Conservation (phyloP, 2,113 vertebrate genomes). For the Electrona antarctica region DNA sequence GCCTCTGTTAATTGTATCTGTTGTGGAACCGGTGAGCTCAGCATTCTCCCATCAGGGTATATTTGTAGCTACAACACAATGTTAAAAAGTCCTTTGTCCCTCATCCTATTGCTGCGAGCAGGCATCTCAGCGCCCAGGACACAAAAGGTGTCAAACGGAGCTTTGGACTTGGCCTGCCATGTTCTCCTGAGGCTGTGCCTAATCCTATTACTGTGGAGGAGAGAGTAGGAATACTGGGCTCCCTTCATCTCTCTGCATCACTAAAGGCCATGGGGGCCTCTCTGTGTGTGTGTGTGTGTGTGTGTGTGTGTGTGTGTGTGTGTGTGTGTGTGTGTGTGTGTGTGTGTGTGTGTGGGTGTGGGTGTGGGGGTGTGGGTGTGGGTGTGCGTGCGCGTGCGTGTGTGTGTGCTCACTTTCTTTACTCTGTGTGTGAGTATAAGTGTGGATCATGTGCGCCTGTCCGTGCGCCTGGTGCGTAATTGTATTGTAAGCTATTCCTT, state of each 20-base stretch:
- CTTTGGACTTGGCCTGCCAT: constrained; percentile 66
- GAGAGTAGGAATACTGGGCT: constrained; percentile 38
- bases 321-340: constrained; percentile 54
- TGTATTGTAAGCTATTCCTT: constrained; percentile 71
- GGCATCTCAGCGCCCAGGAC: constrained; percentile 54
- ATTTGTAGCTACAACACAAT: constrained; percentile 75
- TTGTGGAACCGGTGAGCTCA: constrained; percentile 38
- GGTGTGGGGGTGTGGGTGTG: constrained; percentile 48
- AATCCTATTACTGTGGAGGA: constrained; percentile 77
- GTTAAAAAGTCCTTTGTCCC: constrained; percentile 73
- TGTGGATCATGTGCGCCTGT: constrained; percentile 44
- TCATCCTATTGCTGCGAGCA: constrained; percentile 62
- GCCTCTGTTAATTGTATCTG: constrained; percentile 33
- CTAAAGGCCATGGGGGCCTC: constrained; percentile 53
- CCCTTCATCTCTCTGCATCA: constrained; percentile 49
- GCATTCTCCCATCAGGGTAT: constrained; percentile 64
- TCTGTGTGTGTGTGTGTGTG: constrained; percentile 45
- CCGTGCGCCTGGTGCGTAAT: constrained; percentile 58
- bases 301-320: constrained; percentile 26
- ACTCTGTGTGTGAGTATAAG: constrained; percentile 23
- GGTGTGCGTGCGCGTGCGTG: constrained; percentile 47
- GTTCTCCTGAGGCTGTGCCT: constrained; percentile 63
- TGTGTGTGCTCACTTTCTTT: background rate
- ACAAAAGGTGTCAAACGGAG: constrained; percentile 77
- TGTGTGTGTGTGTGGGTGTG: constrained; percentile 29